Conservation (phyloP, 64 coral and sea anemone genomes). For the Pocillopora damicornis region DNA sequence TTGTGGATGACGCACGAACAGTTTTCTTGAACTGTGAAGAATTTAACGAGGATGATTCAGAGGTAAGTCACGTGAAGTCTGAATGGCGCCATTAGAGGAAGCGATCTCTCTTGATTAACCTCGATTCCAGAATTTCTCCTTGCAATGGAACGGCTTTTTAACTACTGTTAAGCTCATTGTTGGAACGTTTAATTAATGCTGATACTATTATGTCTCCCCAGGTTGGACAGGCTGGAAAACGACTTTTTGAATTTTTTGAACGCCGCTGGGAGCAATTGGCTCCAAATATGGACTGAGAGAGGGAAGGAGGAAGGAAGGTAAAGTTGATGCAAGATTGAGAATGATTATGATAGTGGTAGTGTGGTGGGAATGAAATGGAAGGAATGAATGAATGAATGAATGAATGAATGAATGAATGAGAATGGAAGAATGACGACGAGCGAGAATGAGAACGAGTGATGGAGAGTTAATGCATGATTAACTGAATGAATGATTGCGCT, state of each 20-base stretch:
- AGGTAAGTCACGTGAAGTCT: slow-evolving; percentile 32
- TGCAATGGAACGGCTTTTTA: too few species aligned
- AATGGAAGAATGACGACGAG: too few species aligned
- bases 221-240: slow-evolving; percentile 96
- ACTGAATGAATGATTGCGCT: too few species aligned
- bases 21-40: slow-evolving; percentile 96
- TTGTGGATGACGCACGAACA: slow-evolving; percentile 82
- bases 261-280: slow-evolving; percentile 86
- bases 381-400: neutral
- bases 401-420: too few species aligned
- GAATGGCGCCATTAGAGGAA: neutral
- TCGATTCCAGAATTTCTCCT: too few species aligned
- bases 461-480: too few species aligned
- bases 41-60: slow-evolving; percentile 99
- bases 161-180: too few species aligned
- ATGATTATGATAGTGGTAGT: neutral
- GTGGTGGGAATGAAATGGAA: neutral
- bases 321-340: too few species aligned
- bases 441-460: too few species aligned
- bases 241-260: slow-evolving; percentile 88
- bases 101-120: too few species aligned
- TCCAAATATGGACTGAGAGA: slow-evolving; percentile 20
- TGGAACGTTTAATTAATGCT: neutral
- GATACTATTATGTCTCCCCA: slow-evolving; percentile 1
- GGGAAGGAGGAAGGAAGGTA: neutral